These are phyloP conservation scores for Periphyllus acericola DNA, from an alignment of 2,888 invertebrate species.

Conservation along the genomic window DNA sequence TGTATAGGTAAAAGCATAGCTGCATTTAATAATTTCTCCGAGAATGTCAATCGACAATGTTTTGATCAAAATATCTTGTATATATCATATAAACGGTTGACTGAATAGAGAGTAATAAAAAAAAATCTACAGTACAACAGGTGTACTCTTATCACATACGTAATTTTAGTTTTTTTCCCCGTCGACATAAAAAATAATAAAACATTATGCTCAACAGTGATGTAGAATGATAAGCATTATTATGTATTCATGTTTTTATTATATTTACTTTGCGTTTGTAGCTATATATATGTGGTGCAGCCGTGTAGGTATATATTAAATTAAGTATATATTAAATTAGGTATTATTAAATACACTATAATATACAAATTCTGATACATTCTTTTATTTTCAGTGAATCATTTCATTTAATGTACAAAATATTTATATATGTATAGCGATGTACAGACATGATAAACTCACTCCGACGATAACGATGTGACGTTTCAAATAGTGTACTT, in stretches of 20 bases:
- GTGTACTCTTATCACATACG: not conserved
- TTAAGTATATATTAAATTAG: not conserved
- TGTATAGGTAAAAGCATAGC: too few relatives aligned
- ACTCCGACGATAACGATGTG: not conserved
- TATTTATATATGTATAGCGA: not conserved
- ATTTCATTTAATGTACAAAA: not conserved
- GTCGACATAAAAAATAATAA: not conserved
- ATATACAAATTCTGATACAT: not conserved
- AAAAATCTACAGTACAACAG: not conserved
- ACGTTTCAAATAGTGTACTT: not conserved
- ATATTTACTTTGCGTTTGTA: not conserved
- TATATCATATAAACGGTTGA: not conserved
- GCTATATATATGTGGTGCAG: too few relatives aligned
- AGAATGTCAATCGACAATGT: too few relatives aligned
- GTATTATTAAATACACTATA: not conserved
- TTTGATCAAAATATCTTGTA: too few relatives aligned
- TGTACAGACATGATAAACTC: not conserved
- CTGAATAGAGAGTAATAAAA: not conserved
- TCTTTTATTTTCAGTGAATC: not conserved
- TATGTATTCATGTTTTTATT: not conserved
- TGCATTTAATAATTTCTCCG: too few relatives aligned
- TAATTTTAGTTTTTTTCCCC: not conserved
- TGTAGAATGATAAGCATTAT: not conserved
- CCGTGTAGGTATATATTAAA: too few relatives aligned
- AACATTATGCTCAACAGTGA: not conserved